Evolutionary conservation across 2,888 invertebrate genomes (phyloP).

Genomic region (Volucella inflata): DNA sequence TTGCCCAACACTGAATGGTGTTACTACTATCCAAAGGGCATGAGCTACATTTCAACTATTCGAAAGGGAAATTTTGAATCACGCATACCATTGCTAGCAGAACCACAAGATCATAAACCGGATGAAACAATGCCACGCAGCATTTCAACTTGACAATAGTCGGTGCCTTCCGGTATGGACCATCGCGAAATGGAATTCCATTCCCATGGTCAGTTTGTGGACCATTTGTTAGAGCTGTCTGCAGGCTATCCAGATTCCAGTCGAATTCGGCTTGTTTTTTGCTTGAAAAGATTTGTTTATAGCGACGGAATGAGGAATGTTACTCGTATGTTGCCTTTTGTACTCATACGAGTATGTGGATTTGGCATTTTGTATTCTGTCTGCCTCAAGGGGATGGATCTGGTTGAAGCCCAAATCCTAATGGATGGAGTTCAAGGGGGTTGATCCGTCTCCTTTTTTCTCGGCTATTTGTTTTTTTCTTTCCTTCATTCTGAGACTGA

Average conservation of each 20-base stretch:
- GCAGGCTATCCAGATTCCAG: constrained; percentile 50
- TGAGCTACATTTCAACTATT: not conserved
- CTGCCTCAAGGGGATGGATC: not conserved
- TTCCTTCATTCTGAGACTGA: not conserved
- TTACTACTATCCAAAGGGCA: too few species aligned
- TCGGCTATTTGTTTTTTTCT: not conserved
- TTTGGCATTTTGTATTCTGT: too few species aligned
- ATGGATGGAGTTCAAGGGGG: not conserved
- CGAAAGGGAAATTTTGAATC: not conserved
- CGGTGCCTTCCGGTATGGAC: constrained; percentile 10
- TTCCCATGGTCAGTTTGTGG: constrained; percentile 61
- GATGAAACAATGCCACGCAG: not conserved
- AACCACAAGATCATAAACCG: constrained; percentile 2
- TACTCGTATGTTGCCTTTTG: constrained; percentile 33
- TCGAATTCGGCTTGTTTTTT: constrained; percentile 67
- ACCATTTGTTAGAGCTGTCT: constrained; percentile 71
- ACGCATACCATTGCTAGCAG: not conserved
- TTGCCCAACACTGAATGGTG: too few species aligned
- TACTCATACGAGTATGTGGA: too few species aligned
- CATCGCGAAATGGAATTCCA: constrained; percentile 33
- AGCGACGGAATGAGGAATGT: constrained; percentile 18
- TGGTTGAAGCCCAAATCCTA: constrained; percentile 13
- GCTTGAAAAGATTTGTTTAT: constrained; percentile 64
- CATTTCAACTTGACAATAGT: constrained; percentile 7
- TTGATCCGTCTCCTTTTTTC: not conserved